Evolutionary conservation across 2,888 invertebrate species (phyloP).

Genomic region (Helicoverpa assulta): DNA sequence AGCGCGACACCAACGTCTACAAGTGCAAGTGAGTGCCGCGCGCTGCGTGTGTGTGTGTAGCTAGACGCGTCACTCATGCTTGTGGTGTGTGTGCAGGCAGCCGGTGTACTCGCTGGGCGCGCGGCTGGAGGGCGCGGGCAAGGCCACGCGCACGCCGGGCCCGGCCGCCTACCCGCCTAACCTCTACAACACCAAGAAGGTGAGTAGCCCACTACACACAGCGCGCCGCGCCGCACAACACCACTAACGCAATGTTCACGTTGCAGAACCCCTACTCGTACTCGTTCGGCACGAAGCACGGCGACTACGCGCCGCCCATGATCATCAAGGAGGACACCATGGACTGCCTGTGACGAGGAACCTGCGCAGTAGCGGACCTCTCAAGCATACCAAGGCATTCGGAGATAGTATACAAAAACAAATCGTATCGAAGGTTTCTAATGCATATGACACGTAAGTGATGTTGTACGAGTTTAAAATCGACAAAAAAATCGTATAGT

Average conservation of each 20-base stretch:
- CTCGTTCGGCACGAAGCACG: conserved; percentile 91
- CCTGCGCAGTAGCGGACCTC: neutral
- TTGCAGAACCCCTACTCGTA: conserved; percentile 86
- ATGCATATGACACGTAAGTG: conserved; percentile 26
- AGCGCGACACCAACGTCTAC: conserved; percentile 80
- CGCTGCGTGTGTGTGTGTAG: neutral
- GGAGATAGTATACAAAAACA: neutral
- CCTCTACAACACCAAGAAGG: conserved; percentile 83
- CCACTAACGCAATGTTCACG: neutral
- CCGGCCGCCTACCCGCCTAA: conserved; percentile 87
- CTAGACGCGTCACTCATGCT: neutral
- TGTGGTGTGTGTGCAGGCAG: conserved; percentile 59
- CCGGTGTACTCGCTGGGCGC: conserved; percentile 84
- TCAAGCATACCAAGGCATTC: neutral
- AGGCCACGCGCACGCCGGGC: conserved; percentile 76
- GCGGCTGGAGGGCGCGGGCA: conserved; percentile 76
- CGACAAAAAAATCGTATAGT: conserved; percentile 39
- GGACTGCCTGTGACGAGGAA: conserved; percentile 78
- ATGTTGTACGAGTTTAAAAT: conserved; percentile 24
- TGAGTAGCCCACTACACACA: conserved; percentile 24
- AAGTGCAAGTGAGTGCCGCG: conserved; percentile 71
- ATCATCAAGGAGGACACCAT: conserved; percentile 91
- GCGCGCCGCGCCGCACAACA: too few relatives aligned
- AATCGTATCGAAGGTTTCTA: conserved; percentile 5
- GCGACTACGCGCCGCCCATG: conserved; percentile 88